Conservation (phyloP, 2,888 invertebrate species). For the Platycheirus rosarum region DNA sequence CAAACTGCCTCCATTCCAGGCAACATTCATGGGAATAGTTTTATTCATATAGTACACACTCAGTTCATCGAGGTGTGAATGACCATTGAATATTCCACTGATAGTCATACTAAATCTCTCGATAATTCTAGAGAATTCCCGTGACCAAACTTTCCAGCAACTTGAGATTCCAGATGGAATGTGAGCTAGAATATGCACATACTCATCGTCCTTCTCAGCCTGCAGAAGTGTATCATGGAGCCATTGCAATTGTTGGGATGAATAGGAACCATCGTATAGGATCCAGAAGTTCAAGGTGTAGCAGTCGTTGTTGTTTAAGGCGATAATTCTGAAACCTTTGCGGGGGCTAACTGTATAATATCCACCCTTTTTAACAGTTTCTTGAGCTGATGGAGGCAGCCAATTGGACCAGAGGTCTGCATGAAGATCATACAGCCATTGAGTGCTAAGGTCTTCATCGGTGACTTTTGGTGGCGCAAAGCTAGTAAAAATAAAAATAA, state of each 20-base stretch:
- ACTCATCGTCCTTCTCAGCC: slow-evolving; percentile 89
- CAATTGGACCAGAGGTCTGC: slow-evolving; percentile 88
- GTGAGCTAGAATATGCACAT: slow-evolving; percentile 92
- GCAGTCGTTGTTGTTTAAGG: slow-evolving; percentile 91
- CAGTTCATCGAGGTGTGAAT: slow-evolving; percentile 90
- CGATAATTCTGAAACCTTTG: slow-evolving; percentile 89
- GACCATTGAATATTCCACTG: slow-evolving; percentile 91
- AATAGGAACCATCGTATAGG: slow-evolving; percentile 87
- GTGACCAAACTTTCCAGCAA: slow-evolving; percentile 88
- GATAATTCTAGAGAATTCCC: slow-evolving; percentile 87
- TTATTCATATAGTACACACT: slow-evolving; percentile 86
- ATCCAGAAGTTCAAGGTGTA: slow-evolving; percentile 85
- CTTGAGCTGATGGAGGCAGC: slow-evolving; percentile 85
- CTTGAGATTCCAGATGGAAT: slow-evolving; percentile 89
- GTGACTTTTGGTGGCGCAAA: slow-evolving; percentile 85
- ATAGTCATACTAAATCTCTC: slow-evolving; percentile 90
- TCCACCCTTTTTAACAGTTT: slow-evolving; percentile 87
- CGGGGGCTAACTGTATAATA: slow-evolving; percentile 88
- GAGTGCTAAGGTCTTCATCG: slow-evolving; percentile 83
- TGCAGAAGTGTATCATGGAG: slow-evolving; percentile 87
- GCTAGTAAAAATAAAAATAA: slow-evolving; percentile 81
- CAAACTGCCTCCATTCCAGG: slow-evolving; percentile 92
- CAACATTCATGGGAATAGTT: slow-evolving; percentile 85
- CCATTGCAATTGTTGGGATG: slow-evolving; percentile 91
- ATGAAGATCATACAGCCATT: slow-evolving; percentile 90